phyloP scores from a whole-genome alignment of 92 coral and sea anemone species.

The Bergia puertoricense region DNA sequence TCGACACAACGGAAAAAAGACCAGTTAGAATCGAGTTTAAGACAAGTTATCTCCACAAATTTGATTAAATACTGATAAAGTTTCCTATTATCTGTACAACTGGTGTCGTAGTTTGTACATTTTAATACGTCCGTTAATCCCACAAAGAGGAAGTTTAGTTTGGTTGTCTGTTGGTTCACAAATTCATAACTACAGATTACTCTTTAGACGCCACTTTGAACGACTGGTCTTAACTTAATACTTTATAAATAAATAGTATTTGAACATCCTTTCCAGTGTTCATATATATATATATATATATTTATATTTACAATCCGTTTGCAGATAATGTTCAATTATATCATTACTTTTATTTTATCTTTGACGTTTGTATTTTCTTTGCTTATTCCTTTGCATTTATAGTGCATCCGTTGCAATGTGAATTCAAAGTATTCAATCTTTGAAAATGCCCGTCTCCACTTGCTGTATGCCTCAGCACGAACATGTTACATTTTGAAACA shows the following conservation, averaged over 20 bases:
- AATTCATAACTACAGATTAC: no score
- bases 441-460: slow-evolving; percentile 4
- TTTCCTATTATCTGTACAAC: background rate
- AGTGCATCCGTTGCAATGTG: slow-evolving; percentile 5
- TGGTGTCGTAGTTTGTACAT: background rate
- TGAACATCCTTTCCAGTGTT: slow-evolving; percentile 23
- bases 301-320: slow-evolving; percentile 34
- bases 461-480: background rate
- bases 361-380: slow-evolving; percentile 12
- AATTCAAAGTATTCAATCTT: background rate
- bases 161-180: background rate
- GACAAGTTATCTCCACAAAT: background rate
- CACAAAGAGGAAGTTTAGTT: background rate
- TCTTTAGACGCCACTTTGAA: slow-evolving; percentile 30
- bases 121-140: background rate
- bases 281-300: slow-evolving; percentile 20
- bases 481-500: background rate
- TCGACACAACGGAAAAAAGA: background rate
- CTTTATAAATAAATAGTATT: slow-evolving; percentile 37
- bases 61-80: background rate
- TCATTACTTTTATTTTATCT: slow-evolving; percentile 30
- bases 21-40: background rate
- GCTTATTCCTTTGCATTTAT: background rate
- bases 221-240: slow-evolving; percentile 23
- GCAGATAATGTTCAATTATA: slow-evolving; percentile 17